phyloP scores from a whole-genome alignment of 2,888 invertebrate species.

The Galeopsomyia nigrocyanea region DNA sequence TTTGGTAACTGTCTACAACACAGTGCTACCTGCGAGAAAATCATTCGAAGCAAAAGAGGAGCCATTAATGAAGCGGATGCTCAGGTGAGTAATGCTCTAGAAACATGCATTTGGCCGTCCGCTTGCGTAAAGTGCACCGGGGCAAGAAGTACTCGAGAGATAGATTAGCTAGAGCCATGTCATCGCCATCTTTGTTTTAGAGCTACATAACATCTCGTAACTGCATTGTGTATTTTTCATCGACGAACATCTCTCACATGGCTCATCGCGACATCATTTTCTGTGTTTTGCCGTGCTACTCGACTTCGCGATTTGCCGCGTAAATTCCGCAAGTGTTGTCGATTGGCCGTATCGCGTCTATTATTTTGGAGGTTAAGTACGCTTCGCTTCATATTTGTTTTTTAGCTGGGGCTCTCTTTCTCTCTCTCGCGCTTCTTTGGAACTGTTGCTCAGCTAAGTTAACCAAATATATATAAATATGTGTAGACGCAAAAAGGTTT shows the following conservation, averaged over 20 bases:
- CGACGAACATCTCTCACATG: too few relatives aligned
- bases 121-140: slow-evolving; percentile 32
- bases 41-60: background rate
- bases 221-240: background rate
- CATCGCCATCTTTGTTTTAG: slow-evolving; percentile 39
- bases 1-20: background rate
- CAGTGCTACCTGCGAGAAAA: background rate
- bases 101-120: background rate
- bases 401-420: background rate
- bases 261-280: background rate
- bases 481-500: slow-evolving; percentile 7
- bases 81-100: slow-evolving; percentile 35
- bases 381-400: slow-evolving; percentile 13
- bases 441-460: slow-evolving; percentile 1
- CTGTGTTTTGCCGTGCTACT: background rate
- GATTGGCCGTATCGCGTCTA: too few relatives aligned
- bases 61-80: slow-evolving; percentile 11
- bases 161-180: background rate
- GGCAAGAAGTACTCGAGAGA: too few relatives aligned
- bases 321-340: background rate
- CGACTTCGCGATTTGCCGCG: background rate
- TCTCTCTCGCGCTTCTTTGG: slow-evolving; percentile 25
- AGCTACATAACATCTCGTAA: slow-evolving; percentile 1
- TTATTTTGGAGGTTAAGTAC: slow-evolving; percentile 34
- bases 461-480: background rate